A percentile compares a stretch with the other conserved stretches of the same genome.
Evolutionary conservation across 1,140 invertebrate genomes (phyloP).

Genomic region (Formica selysi): DNA sequence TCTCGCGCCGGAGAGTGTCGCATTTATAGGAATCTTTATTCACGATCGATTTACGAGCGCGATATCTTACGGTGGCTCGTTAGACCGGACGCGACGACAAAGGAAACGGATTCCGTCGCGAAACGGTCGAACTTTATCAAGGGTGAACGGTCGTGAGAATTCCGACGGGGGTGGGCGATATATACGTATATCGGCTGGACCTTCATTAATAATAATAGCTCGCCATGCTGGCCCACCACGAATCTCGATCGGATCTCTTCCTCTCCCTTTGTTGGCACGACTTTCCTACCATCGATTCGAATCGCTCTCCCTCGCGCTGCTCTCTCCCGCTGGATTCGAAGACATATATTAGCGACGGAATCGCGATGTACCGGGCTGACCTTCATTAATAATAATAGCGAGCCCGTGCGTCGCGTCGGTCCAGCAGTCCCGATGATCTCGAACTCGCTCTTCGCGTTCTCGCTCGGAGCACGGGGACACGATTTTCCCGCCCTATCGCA

Average conservation of each 20-base stretch:
- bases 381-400: slow-evolving; percentile 76
- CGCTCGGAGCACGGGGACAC: slow-evolving; percentile 12
- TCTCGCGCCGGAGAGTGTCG: slow-evolving; percentile 16
- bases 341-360: slow-evolving; percentile 48
- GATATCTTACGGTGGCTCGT: slow-evolving; percentile 68
- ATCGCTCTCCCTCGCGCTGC: slow-evolving; percentile 22
- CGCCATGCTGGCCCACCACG: slow-evolving; percentile 21
- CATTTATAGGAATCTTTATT: slow-evolving; percentile 46
- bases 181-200: slow-evolving; percentile 63
- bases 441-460: slow-evolving; percentile 5
- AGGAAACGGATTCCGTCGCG: slow-evolving; percentile 63
- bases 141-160: slow-evolving; percentile 57
- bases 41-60: slow-evolving; percentile 70
- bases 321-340: slow-evolving; percentile 31
- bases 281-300: slow-evolving; percentile 51
- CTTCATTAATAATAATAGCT: slow-evolving; percentile 74
- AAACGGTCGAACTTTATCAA: slow-evolving; percentile 62
- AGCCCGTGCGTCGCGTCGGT: slow-evolving; percentile 62
- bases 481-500: slow-evolving; percentile 36
- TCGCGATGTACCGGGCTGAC: slow-evolving; percentile 38
- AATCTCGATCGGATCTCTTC: slow-evolving; percentile 37
- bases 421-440: slow-evolving; percentile 6
- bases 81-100: slow-evolving; percentile 68
- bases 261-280: slow-evolving; percentile 55
- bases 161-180: slow-evolving; percentile 58